A percentile compares a stretch with the other conserved stretches of the same genome.
Conservation (phyloP, 2,113 vertebrate genomes). For the Abramis brama region DNA sequence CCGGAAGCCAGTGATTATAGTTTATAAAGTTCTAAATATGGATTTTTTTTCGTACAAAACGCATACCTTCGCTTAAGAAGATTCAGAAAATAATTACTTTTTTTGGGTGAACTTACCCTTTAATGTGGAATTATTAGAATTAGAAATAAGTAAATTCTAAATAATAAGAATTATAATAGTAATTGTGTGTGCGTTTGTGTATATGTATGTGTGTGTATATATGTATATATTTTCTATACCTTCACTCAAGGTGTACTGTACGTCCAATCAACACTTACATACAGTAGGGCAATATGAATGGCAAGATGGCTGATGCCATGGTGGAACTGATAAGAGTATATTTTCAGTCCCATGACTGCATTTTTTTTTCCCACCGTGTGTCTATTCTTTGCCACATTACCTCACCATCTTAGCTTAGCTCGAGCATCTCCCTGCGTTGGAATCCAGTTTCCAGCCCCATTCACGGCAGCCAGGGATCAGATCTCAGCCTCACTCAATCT, state of each 20-base stretch:
- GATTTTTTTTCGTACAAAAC: no score
- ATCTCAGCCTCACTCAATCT: conserved; percentile 91
- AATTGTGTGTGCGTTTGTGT: no score
- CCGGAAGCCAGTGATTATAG: no score
- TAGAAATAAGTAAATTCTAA: no score
- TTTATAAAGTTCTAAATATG: no score
- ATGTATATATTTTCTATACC: background rate
- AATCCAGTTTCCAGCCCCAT: conserved; percentile 83
- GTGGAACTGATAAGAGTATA: conserved; percentile 58
- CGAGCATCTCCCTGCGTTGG: conserved; percentile 76
- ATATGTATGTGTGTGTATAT: no score
- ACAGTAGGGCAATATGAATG: background rate
- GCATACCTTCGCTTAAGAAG: no score
- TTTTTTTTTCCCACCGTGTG: conserved; percentile 70
- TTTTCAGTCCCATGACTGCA: conserved; percentile 73
- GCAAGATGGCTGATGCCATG: background rate
- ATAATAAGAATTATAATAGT: no score
- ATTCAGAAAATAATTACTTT: no score
- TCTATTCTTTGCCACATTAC: conserved; percentile 80
- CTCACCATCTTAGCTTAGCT: conserved; percentile 78
- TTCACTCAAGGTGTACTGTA: background rate
- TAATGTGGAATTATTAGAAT: no score
- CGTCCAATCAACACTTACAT: background rate
- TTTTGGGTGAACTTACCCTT: no score
- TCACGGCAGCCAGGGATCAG: conserved; percentile 83